Evolutionary conservation across 92 coral and sea anemone genomes (phyloP), one percentile per base, ranked within the genome.

Genomic region (Epizoanthus rinbou): DNA sequence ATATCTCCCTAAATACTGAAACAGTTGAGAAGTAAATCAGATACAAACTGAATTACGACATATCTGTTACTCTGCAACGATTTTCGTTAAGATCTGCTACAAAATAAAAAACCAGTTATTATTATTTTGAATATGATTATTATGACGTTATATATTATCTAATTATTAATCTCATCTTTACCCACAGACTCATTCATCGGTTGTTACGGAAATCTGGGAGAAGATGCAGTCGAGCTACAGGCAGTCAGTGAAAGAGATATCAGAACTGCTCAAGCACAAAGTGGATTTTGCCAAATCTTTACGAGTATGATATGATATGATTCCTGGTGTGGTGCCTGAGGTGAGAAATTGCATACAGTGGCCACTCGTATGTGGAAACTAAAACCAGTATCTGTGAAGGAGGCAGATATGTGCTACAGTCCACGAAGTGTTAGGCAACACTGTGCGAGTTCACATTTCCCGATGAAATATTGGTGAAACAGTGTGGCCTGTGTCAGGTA

Each of bases 131-230:
- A n/a, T n/a, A n/a, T n/a, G n/a, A n/a, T n/a, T n/a, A n/a, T n/a
- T n/a, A n/a, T n/a, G n/a, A n/a, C n/a, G n/a, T n/a, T n/a, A n/a
- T n/a, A n/a, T n/a, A n/a, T n/a, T n/a, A n/a, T n/a, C n/a, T n/a
- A n/a, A 28, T 28, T 11, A 10, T 11, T 1, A 3, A 9, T 39
- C 18, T 47, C 16, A 28, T 69, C 64, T 75, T 72, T 66, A 24
- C 52, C 24, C 75, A 25, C 58, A 95, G 98, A 93, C 97, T 28
- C 89, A 93, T 73, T 94, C 98, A 10, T 90, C 94, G 54, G 89
- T 94, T 25, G 93, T 90, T n/a, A 57, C 98, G 18, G 96, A 90
- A 82, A 94, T 95, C 66, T 95, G 98, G 98, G 94, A 88, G 83
- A 94, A 91, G 82, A 82, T 95, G 64, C 98, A 95, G 74, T 80